Percentiles rank a stretch among this genome's conserved stretches.
These are phyloP conservation scores for Solenodon paradoxus DNA, from an alignment of 2,113 vertebrate genomes.

Conservation along the genomic window DNA sequence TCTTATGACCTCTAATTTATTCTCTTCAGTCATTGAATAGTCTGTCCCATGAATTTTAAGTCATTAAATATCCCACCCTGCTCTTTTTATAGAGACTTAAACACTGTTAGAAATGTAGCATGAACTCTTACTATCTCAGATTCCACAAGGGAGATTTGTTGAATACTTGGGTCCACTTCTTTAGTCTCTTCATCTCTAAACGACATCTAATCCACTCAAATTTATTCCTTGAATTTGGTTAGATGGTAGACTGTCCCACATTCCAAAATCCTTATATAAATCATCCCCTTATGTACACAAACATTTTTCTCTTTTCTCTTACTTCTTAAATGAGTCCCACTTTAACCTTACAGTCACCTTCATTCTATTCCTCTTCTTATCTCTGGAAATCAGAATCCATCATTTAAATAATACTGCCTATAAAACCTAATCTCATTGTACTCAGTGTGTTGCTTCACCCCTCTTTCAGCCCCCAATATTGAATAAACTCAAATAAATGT, in stretches of 20 bases:
- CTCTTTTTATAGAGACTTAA: background rate
- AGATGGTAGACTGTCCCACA: background rate
- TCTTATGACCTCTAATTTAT: background rate
- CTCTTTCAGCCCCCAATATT: background rate
- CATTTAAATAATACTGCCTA: background rate
- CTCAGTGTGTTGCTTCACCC: background rate
- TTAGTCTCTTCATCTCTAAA: background rate
- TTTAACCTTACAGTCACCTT: background rate
- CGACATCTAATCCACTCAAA: background rate
- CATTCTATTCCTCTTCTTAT: background rate
- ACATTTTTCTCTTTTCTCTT: background rate
- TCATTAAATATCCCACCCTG: background rate
- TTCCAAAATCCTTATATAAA: background rate
- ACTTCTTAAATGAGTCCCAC: background rate
- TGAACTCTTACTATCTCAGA: background rate
- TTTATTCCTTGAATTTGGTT: background rate
- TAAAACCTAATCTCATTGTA: background rate
- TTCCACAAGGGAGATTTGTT: background rate
- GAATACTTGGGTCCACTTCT: background rate
- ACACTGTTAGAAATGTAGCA: background rate
- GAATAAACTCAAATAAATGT: background rate
- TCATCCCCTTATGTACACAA: background rate
- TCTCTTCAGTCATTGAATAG: background rate
- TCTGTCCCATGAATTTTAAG: background rate
- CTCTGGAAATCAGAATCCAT: background rate